Evolutionary conservation across 2,888 invertebrate species (phyloP), one percentile per base, ranked within the genome.

Genomic region (Eupithecia dodoneata): DNA sequence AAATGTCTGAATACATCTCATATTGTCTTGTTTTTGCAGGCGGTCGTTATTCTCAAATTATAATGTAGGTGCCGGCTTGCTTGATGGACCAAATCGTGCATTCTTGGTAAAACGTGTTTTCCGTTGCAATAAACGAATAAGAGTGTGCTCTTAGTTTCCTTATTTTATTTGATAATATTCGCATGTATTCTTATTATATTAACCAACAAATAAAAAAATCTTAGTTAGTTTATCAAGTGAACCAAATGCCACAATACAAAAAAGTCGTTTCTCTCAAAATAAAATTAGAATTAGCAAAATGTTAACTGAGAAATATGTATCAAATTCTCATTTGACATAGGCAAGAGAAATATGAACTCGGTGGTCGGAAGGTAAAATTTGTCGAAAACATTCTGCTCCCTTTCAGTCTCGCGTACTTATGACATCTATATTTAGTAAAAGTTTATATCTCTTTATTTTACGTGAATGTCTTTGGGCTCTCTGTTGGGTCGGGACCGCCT

Each of bases 71-170:
- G 1, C 85, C 84, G 85, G 83, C 88, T 87, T 85, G 88, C 84
- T 86, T 84, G 83, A 82, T 88, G 87, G 85, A 88, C 87, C 87
- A 87, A 90, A 89, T 91, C 90, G 91, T 90, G 89, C 89, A 89
- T 91, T 90, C 90, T 85, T 86, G 85, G 85, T 86, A 89, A 89
- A 92, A 90, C 92, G 90, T 91, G 89, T 90, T 91, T 89, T 87
- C 88, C 84, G 87, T 90, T 90, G 90, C 89, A 86, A 91, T 91
- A 91, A 91, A 30, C 30, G 1, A 30, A 30, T 90, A 87, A 90
- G 89, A 88, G 87, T 87, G 85, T 88, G 87, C 85, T 89, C 85
- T 87, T 82, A 80, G 83, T 86, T 87, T 85, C 88, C 90, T 90
- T 90, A 87, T 83, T 82, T 85, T 78, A 80, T 84, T 83, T 30